Conservation (phyloP, 2,888 invertebrate genomes). For the Drosophila subquinaria region DNA sequence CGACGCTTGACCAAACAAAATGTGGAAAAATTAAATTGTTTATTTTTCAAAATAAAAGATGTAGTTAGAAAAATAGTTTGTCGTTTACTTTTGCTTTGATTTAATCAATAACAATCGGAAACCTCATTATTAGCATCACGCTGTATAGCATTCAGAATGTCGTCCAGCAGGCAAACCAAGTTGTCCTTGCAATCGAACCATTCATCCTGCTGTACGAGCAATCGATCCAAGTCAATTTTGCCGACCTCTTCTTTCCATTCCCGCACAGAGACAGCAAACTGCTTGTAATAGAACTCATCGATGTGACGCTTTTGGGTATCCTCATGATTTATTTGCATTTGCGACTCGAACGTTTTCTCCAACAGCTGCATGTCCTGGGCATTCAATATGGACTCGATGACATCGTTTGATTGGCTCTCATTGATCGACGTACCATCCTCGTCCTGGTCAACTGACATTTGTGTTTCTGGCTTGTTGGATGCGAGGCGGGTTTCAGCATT, state of each 20-base stretch:
- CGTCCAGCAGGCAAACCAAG: constrained; percentile 90
- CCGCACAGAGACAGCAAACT: constrained; percentile 86
- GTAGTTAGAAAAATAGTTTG: constrained; percentile 8
- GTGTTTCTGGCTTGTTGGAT: constrained; percentile 16
- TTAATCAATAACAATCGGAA: constrained; percentile 81
- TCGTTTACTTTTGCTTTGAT: constrained; percentile 2
- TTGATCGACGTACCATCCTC: constrained; percentile 27
- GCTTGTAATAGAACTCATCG: constrained; percentile 77
- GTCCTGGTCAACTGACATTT: constrained; percentile 12
- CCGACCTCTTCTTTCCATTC: constrained; percentile 88
- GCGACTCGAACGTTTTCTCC: constrained; percentile 87
- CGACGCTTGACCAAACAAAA: no score
- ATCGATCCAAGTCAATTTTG: constrained; percentile 87
- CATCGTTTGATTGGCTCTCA: constrained; percentile 60
- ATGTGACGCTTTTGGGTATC: constrained; percentile 50
- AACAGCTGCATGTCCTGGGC: constrained; percentile 79
- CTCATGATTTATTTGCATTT: constrained; percentile 81
- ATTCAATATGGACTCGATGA: constrained; percentile 80
- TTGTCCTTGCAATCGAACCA: constrained; percentile 90
- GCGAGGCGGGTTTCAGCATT: constrained; percentile 3
- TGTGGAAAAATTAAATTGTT: background rate
- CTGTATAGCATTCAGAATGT: constrained; percentile 86
- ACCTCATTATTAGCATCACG: constrained; percentile 72
- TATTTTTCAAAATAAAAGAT: constrained; percentile 23
- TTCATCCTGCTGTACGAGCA: constrained; percentile 88